A percentile compares a stretch with the other conserved stretches of the same genome.
Conservation (phyloP, 1,140 invertebrate species). For the Neuroterus valhalla region DNA sequence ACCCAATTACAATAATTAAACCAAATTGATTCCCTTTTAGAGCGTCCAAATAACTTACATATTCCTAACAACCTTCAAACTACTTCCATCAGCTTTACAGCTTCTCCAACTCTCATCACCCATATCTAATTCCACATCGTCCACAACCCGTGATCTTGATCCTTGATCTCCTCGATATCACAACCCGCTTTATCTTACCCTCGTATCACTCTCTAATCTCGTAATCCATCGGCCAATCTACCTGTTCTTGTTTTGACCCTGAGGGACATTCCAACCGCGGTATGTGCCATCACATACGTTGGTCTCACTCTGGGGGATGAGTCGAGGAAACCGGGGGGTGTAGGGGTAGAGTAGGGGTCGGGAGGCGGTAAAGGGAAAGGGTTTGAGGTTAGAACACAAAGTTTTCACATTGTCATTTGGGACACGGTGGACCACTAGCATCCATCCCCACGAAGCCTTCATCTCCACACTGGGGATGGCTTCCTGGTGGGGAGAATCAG, state of each 20-base stretch:
- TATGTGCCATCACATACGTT: conserved; percentile 42
- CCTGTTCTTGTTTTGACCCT: conserved; percentile 47
- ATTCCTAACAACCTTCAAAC: not conserved
- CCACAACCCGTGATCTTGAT: conserved; percentile 3
- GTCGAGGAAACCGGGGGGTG: conserved; percentile 1
- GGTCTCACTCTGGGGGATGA: conserved; percentile 35
- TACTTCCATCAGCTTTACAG: not conserved
- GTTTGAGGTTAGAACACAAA: conserved; percentile 57
- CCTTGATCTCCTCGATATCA: not conserved
- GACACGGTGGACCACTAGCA: conserved; percentile 54
- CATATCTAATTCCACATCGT: conserved; percentile 5
- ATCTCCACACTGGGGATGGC: conserved; percentile 58
- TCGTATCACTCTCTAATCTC: conserved; percentile 5
- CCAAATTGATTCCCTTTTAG: conserved; percentile 2
- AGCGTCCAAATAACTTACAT: not conserved
- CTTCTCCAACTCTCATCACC: not conserved
- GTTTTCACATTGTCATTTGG: conserved; percentile 65
- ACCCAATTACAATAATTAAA: conserved; percentile 28
- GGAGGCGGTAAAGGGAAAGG: conserved; percentile 42
- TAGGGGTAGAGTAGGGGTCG: not conserved
- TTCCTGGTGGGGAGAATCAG: conserved; percentile 57
- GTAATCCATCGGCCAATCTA: conserved; percentile 29
- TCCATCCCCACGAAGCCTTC: conserved; percentile 58
- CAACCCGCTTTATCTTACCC: conserved; percentile 37
- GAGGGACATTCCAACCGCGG: conserved; percentile 59